Base-by-base conservation (phyloP, 1,140 invertebrate species). In the Arion vulgaris region DNA sequence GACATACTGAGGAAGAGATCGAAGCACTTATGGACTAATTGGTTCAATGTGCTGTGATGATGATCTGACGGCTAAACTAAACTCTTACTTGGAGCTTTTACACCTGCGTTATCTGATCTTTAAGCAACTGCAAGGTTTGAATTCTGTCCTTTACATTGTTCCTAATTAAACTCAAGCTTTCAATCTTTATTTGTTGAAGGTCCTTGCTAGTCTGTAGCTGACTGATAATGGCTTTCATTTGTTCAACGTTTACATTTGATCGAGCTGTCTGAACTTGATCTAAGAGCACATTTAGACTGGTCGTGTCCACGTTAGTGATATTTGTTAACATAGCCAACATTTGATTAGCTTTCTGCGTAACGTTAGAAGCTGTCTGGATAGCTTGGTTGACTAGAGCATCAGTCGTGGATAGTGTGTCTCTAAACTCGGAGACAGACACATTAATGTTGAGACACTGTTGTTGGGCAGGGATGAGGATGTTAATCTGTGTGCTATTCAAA, bases 281-380 rank as follows among this genome's bases (percentile, higher is more conserved):
- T 26, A 78, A 11, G 0, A 76, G n/a, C 9, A 17, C 36, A 28
- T 28, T 1, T 1, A 66, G 32, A 36, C 28, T 62, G n/a, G 53
- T 34, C 23, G 57, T 36, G 62, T 66, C 36, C 17, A 78, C 45
- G 11, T 28, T 68, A 2, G 4, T 17, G n/a, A 78, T 49, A 26
- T n/a, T 41, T 19, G 5, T 57, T 1, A 78, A 36, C 4, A 1
- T 11, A 1, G 32, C 39, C 15, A 78, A 19, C 17, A 66, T 62
- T 23, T 39, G 32, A 78, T 41, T 68, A n/a, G 76, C 76, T 45
- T 28, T 19, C 57, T 78, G 32, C 0, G 76, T 66, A 0, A 68
- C 36, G 36, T 66, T 68, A 36, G 76, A 51, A 62, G 45, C 17
- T 45, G 38, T 32, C n/a, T 23, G 49, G 2, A 28, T 5, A 45